Percentiles rank a stretch among this genome's conserved stretches.
Evolutionary conservation across 2,113 vertebrate species (phyloP).

Genomic region (Spea bombifrons): DNA sequence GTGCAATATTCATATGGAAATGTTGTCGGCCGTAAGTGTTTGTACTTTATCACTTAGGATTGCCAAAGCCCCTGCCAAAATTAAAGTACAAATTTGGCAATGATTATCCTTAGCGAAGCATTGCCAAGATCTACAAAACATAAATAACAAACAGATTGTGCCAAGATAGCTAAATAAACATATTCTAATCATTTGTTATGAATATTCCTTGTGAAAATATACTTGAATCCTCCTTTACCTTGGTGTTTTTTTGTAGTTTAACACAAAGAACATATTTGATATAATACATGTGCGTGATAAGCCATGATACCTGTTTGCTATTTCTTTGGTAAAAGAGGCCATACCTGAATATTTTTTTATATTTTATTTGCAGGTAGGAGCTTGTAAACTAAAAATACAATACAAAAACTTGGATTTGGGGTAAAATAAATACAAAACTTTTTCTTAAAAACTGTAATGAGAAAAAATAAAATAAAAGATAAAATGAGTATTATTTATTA

Average conservation of each 20-base stretch:
- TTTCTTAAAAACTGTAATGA: too few relatives aligned
- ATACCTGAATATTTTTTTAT: too few relatives aligned
- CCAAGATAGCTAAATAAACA: conserved; percentile 22
- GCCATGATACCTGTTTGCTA: too few relatives aligned
- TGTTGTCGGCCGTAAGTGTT: conserved; percentile 23
- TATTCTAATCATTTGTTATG: conserved; percentile 10
- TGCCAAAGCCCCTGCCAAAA: conserved; percentile 30
- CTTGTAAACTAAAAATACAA: too few relatives aligned
- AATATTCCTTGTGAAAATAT: conserved; percentile 7
- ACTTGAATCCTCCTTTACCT: background rate
- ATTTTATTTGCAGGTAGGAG: too few relatives aligned
- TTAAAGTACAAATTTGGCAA: conserved; percentile 39
- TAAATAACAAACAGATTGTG: conserved; percentile 14
- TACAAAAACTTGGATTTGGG: too few relatives aligned
- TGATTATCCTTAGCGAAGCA: conserved; percentile 5
- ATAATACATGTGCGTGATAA: too few relatives aligned
- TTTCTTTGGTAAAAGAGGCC: too few relatives aligned
- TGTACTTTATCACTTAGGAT: conserved; percentile 30
- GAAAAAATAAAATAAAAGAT: too few relatives aligned
- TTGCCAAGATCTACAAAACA: conserved; percentile 36
- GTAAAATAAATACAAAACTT: too few relatives aligned
- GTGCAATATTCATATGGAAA: conserved; percentile 42
- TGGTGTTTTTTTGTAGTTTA: background rate
- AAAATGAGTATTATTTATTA: too few relatives aligned
- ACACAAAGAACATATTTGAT: too few relatives aligned